Evolutionary conservation across 2,113 vertebrate genomes (phyloP).

Genomic region (Xiphorhynchus elegans): DNA sequence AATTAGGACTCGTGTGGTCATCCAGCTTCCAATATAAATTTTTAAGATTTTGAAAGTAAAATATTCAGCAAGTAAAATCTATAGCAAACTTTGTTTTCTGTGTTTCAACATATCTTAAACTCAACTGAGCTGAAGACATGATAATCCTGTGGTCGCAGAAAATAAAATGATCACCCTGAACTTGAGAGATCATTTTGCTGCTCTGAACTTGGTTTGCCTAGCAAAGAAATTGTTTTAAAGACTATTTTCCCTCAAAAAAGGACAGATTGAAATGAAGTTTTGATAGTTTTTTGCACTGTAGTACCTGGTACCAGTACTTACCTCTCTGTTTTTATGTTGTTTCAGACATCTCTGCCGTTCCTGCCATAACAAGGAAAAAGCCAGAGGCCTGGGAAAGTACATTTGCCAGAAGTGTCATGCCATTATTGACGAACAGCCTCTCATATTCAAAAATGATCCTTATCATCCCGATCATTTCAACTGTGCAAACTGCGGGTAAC

Average conservation of each 20-base stretch:
- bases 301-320: not conserved
- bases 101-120: not conserved
- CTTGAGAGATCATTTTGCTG: not conserved
- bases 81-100: not conserved
- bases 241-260: not conserved
- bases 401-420: constrained; percentile 98
- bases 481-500: constrained; percentile 96
- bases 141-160: not conserved
- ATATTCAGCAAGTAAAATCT: not conserved
- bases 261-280: not conserved
- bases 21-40: not conserved
- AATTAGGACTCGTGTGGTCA: not conserved
- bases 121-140: not conserved
- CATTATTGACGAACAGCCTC: constrained; percentile 93
- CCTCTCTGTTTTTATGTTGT: not conserved
- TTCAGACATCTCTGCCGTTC: constrained; percentile 94
- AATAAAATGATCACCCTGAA: not conserved
- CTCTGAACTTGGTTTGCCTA: not conserved
- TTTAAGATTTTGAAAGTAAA: not conserved
- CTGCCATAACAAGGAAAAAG: constrained; percentile 95
- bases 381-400: constrained; percentile 94
- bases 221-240: not conserved
- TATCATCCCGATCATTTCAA: constrained; percentile 99
- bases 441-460: constrained; percentile 97
- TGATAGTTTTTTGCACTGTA: not conserved